phyloP scores from a whole-genome alignment of 2,113 vertebrate species.

The Poecilia latipinna region DNA sequence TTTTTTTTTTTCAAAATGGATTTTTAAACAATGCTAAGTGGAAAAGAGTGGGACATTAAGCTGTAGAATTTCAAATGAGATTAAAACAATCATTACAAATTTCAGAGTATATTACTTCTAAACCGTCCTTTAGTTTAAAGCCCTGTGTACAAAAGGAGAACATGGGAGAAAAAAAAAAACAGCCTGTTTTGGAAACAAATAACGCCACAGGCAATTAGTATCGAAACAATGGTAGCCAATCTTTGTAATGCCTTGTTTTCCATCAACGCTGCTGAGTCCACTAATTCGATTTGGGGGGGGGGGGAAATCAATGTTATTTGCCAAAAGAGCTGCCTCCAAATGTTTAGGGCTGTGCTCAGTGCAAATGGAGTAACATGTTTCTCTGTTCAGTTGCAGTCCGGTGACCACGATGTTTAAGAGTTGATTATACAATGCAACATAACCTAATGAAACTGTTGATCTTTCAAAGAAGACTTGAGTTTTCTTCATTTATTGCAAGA shows the following conservation, averaged over 20 bases:
- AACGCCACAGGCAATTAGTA: conserved; percentile 58
- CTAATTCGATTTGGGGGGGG: conserved; percentile 57
- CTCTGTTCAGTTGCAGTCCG: conserved; percentile 23
- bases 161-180: background rate
- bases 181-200: conserved; percentile 38
- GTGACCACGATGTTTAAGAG: conserved; percentile 9
- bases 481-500: conserved; percentile 30
- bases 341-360: conserved; percentile 44
- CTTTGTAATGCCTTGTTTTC: conserved; percentile 63
- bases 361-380: conserved; percentile 8
- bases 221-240: conserved; percentile 55
- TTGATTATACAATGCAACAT: background rate
- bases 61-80: background rate
- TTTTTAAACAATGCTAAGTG: conserved; percentile 12
- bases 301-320: conserved; percentile 59
- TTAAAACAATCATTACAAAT: conserved; percentile 19
- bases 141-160: conserved; percentile 27
- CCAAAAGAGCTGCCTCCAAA: conserved; percentile 55
- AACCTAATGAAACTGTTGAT: conserved; percentile 25
- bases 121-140: conserved; percentile 30
- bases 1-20: background rate
- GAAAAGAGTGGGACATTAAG: conserved; percentile 3
- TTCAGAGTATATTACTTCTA: conserved; percentile 14
- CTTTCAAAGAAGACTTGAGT: conserved; percentile 11
- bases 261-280: conserved; percentile 47